Percentiles rank a stretch among this genome's conserved stretches.
Conservation (phyloP, 2,888 invertebrate species). For the Epistrophe grossulariae region DNA sequence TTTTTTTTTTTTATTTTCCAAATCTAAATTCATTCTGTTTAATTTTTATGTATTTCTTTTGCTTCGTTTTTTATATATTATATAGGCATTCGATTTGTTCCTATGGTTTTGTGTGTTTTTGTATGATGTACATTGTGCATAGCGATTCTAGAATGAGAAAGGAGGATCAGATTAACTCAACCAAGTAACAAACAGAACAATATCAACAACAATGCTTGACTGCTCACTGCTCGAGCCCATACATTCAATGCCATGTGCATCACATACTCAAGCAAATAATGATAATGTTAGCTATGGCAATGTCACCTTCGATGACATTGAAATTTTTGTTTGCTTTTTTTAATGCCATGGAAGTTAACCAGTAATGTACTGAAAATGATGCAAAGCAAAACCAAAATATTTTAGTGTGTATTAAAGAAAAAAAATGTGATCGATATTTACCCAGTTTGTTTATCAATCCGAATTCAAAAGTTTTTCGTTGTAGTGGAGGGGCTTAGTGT, state of each 20-base stretch:
- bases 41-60: not conserved
- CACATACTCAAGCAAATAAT: slow-evolving; percentile 53
- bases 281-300: slow-evolving; percentile 65
- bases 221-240: not conserved
- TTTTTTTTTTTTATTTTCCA: not conserved
- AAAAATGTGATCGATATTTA: too few relatives aligned
- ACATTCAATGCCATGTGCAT: slow-evolving; percentile 55
- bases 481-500: too few relatives aligned
- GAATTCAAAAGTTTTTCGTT: too few relatives aligned
- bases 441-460: too few relatives aligned
- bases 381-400: too few relatives aligned
- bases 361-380: too few relatives aligned
- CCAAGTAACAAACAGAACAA: not conserved
- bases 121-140: not conserved
- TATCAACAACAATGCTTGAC: not conserved
- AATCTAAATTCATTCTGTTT: slow-evolving; percentile 16
- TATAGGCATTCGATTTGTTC: slow-evolving; percentile 24
- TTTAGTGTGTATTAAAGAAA: too few relatives aligned
- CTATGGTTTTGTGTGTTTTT: not conserved
- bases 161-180: slow-evolving; percentile 2
- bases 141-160: not conserved
- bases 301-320: slow-evolving; percentile 66
- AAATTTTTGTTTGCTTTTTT: slow-evolving; percentile 41
- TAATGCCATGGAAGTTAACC: not conserved
- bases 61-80: not conserved